Conservation (phyloP, 2,797 vertebrate species). For the Gymnodraco acuticeps region DNA sequence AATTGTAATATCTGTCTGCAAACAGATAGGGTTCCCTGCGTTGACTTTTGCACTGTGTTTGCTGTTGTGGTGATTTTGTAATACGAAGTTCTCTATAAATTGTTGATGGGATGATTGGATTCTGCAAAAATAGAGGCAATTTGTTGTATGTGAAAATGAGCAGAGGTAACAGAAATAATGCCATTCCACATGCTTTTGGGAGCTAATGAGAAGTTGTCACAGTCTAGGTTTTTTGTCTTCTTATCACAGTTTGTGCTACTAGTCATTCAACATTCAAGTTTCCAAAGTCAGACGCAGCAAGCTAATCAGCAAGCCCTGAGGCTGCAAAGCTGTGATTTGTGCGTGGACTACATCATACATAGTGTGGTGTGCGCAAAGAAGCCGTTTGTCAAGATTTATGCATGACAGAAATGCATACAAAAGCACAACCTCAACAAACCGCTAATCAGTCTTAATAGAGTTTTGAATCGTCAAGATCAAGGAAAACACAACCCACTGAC, state of each 20-base stretch:
- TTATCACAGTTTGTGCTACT: not conserved
- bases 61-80: constrained; percentile 26
- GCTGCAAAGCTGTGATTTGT: constrained; percentile 22
- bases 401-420: constrained; percentile 70
- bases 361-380: constrained; percentile 43
- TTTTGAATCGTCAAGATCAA: constrained; percentile 66
- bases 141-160: constrained; percentile 1
- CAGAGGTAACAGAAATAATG: constrained; percentile 9
- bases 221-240: not conserved
- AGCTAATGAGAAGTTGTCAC: constrained; percentile 10
- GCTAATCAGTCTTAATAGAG: constrained; percentile 67
- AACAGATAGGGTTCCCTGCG: constrained; percentile 12
- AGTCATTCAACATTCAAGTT: constrained; percentile 25
- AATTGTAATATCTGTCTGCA: constrained; percentile 31
- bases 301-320: constrained; percentile 26
- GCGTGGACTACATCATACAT: constrained; percentile 44
- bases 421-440: constrained; percentile 64
- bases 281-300: constrained; percentile 28
- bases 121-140: constrained; percentile 18
- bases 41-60: constrained; percentile 33
- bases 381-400: constrained; percentile 65
- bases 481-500: constrained; percentile 51
- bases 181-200: constrained; percentile 4
- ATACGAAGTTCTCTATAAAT: constrained; percentile 20
- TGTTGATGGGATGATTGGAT: constrained; percentile 31